phyloP scores from a whole-genome alignment of 2,113 vertebrate genomes.

The Pelusios castaneus region DNA sequence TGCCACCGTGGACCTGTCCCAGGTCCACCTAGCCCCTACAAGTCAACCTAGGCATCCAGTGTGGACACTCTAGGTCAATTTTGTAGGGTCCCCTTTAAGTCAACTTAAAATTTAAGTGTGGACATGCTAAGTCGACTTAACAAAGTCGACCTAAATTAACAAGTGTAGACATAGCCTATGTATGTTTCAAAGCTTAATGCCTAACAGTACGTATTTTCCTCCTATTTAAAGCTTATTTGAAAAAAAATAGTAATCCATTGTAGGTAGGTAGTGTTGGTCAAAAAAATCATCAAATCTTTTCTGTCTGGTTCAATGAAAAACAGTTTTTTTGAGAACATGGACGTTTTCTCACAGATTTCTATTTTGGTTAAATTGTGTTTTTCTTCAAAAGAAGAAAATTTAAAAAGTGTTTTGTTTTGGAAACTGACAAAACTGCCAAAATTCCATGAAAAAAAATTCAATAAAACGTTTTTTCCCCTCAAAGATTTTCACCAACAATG shows the following conservation, averaged over 20 bases:
- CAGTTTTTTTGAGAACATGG: accelerated
- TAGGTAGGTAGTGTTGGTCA: not conserved
- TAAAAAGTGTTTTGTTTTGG: not conserved
- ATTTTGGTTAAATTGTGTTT: not conserved
- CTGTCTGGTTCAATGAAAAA: not conserved
- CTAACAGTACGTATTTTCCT: not conserved
- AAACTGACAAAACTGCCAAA: not conserved
- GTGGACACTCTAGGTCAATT: too few species aligned
- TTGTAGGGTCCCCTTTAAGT: too few species aligned
- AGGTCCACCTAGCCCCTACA: too few species aligned
- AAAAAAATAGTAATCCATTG: not conserved
- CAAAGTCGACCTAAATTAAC: too few species aligned
- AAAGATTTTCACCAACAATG: not conserved
- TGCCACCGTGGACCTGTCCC: too few species aligned
- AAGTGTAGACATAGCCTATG: too few species aligned
- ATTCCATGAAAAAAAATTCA: not conserved
- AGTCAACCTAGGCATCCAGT: too few species aligned
- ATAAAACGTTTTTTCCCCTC: accelerated
- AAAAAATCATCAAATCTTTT: not conserved
- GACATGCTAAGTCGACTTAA: too few species aligned
- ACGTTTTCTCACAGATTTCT: not conserved
- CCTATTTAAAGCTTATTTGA: not conserved
- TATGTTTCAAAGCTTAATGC: too few species aligned
- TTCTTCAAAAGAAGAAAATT: not conserved
- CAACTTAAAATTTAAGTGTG: too few species aligned